Conservation (phyloP, 2,888 invertebrate species). For the Automeris io region DNA sequence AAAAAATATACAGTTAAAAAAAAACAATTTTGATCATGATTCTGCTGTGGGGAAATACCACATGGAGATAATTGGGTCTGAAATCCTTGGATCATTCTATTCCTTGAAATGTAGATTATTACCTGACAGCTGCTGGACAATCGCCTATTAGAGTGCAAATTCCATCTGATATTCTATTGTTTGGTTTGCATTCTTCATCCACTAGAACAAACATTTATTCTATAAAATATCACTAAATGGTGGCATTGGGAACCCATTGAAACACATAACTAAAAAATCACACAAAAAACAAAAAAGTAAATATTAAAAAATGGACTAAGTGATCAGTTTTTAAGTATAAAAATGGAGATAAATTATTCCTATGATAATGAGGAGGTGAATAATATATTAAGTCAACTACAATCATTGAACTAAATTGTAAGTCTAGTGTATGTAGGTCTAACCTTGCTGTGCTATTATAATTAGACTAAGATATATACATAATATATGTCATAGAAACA, state of each 20-base stretch:
- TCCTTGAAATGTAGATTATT: conserved; percentile 12
- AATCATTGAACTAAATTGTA: too few species aligned
- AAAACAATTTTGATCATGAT: neutral
- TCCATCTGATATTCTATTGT: conserved; percentile 33
- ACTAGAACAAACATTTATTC: conserved; percentile 31
- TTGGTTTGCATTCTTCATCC: conserved; percentile 46
- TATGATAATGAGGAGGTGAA: too few species aligned
- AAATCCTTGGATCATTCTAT: neutral
- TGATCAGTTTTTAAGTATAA: neutral
- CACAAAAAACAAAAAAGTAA: too few species aligned
- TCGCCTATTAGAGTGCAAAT: conserved; percentile 36
- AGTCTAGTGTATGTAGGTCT: too few species aligned
- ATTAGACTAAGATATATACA: too few species aligned
- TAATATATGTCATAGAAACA: too few species aligned
- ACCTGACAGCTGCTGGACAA: conserved; percentile 52
- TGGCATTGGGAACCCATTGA: neutral
- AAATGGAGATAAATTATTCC: too few species aligned
- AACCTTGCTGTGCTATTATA: too few species aligned
- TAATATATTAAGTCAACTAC: too few species aligned
- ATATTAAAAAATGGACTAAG: neutral
- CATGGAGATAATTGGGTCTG: neutral
- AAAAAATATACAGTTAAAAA: too few species aligned
- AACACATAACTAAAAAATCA: too few species aligned
- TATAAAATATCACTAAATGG: conserved; percentile 7
- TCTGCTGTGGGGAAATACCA: neutral